phyloP scores from a whole-genome alignment of 2,888 invertebrate genomes.

The Temnothorax unifasciatus region DNA sequence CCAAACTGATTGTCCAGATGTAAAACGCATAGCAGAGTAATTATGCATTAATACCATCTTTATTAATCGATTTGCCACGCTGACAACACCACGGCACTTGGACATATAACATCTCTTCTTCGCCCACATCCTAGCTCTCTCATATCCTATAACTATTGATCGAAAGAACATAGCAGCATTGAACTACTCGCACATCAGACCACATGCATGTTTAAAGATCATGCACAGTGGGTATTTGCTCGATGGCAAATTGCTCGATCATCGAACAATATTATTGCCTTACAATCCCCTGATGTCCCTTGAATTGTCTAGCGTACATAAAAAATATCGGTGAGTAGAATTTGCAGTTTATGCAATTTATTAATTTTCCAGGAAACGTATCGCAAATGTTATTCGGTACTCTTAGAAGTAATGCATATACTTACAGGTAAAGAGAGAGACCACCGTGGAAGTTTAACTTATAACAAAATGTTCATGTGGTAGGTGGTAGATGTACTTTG shows the following conservation, averaged over 20 bases:
- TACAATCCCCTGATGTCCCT: background rate
- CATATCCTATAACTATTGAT: constrained; percentile 34
- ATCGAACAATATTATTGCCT: background rate
- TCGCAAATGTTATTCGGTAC: background rate
- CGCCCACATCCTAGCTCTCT: too few species aligned
- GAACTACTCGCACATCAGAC: background rate
- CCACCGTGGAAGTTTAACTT: constrained; percentile 4
- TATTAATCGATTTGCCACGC: constrained; percentile 12
- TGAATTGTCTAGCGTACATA: background rate
- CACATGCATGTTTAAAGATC: constrained; percentile 39
- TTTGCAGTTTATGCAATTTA: constrained; percentile 8
- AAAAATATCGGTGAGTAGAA: constrained; percentile 5
- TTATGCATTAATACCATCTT: constrained; percentile 30
- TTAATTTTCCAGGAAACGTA: constrained; percentile 7
- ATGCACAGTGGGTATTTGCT: background rate
- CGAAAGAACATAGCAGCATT: background rate
- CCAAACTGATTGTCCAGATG: background rate
- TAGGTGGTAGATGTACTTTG: background rate
- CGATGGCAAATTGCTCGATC: constrained; percentile 22
- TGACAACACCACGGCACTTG: background rate
- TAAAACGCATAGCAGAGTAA: background rate
- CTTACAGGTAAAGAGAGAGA: background rate
- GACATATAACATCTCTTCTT: background rate
- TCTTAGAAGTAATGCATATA: background rate
- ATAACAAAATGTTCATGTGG: too few species aligned